These are phyloP conservation scores for Coendou prehensilis DNA, from an alignment of 2,797 vertebrate species.

Conservation along the genomic window DNA sequence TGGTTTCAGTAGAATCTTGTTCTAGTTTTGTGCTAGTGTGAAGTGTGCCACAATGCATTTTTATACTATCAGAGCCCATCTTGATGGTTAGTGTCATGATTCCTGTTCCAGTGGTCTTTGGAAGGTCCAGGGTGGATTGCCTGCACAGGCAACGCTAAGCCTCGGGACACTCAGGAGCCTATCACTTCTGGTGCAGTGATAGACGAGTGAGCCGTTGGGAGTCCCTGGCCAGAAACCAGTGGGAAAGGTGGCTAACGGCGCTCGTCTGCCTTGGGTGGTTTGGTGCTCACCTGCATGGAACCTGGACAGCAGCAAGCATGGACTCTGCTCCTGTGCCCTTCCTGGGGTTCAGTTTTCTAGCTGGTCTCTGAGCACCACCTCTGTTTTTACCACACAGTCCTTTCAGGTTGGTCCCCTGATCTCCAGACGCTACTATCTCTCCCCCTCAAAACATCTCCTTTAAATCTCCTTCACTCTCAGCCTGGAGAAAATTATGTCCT, in stretches of 20 bases:
- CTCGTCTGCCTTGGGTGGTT: background rate
- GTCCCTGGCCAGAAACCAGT: background rate
- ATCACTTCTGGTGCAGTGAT: background rate
- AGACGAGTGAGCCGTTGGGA: background rate
- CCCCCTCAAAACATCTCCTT: background rate
- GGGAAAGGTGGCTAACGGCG: background rate
- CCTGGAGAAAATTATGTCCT: background rate
- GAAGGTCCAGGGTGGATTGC: background rate
- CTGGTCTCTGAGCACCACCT: background rate
- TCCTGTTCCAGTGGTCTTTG: conserved; percentile 19
- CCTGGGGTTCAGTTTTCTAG: background rate
- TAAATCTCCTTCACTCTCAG: background rate
- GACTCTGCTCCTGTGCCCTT: background rate
- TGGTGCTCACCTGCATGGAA: background rate
- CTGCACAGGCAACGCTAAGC: background rate
- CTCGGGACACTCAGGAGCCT: background rate
- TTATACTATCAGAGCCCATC: background rate
- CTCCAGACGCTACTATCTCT: background rate
- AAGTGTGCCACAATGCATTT: background rate
- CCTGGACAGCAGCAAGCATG: background rate
- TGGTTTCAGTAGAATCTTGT: background rate
- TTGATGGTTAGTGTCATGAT: background rate
- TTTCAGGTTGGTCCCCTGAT: background rate
- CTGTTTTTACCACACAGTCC: background rate
- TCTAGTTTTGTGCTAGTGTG: background rate